Evolutionary conservation across 2,113 vertebrate species (phyloP), one percentile per base, ranked within the genome.

Genomic region (Oenanthe oenanthe): DNA sequence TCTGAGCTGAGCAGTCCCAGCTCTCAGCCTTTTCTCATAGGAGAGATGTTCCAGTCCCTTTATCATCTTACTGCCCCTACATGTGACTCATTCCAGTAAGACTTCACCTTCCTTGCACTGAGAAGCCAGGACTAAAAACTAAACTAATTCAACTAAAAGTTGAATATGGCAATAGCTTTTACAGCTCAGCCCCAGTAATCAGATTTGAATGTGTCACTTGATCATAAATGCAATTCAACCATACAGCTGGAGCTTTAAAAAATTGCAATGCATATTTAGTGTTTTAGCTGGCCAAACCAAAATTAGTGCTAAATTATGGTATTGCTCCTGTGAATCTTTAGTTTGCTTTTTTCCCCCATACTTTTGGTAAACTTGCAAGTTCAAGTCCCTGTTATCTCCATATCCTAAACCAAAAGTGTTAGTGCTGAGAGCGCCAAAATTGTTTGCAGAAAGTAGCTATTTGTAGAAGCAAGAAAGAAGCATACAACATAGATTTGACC

Each of bases 71-170:
- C 26, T 57, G 36, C 9, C 7, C 20, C 42, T 72, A 12, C 7
- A 17, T 3, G 8, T 25, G 36, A 34, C 7, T 51, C 42, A 21
- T 3, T 58, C 17, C 13, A 14, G 7, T 32, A 5, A 36, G 9
- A 3, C 3, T 10, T 13, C 24, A 6, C 12, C 20, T 62, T 6
- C 60, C 43, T 53, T 0, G 0, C 31, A 1, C 36, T 18, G 60
- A 13, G 20, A 15, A 85, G 13, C 20, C 31, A 22, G 42, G 85
- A 76, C 17, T 45, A 45, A 45, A 45, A 45, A 45, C 43, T 45
- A 45, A 45, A 45, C 43, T 20, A 20, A 45, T 45, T 45, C 43
- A 19, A 45, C 13, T 50, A 22, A 43, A 85, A 67, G 5, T n/a
- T 71, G 20, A 47, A 67, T 75, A 57, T 72, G 43, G 4, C 20